These are phyloP conservation scores for Pseudorasbora parva DNA, from an alignment of 2,113 vertebrate species.

Conservation along the genomic window DNA sequence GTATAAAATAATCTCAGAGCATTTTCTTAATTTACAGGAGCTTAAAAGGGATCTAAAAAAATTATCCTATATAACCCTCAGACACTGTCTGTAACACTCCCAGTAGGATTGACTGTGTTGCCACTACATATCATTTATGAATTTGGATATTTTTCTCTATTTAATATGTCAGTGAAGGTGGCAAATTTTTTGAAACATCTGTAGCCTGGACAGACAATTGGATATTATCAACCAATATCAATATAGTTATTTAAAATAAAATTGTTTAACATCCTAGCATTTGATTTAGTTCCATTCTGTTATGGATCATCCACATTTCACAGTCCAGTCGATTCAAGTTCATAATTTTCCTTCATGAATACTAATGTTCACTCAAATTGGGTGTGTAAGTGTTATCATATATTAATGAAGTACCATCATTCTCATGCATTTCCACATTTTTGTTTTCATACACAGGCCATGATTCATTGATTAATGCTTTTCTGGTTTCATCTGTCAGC, in stretches of 20 bases:
- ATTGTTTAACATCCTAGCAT: background rate
- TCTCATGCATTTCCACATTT: slow-evolving; percentile 9
- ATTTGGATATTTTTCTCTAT: background rate
- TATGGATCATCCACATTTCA: too few species aligned
- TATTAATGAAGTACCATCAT: background rate
- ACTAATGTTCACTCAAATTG: too few species aligned
- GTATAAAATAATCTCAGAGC: background rate
- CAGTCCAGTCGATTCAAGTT: too few species aligned
- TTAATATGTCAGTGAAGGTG: background rate
- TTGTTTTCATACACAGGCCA: slow-evolving; percentile 1
- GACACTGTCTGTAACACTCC: slow-evolving; percentile 26
- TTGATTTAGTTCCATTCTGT: background rate
- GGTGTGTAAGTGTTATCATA: too few species aligned
- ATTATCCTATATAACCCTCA: slow-evolving; percentile 21
- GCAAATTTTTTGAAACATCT: background rate
- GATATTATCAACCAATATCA: background rate
- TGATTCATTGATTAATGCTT: slow-evolving; percentile 39
- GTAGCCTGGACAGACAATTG: background rate
- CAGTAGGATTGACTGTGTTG: slow-evolving; percentile 38
- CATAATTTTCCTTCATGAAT: too few species aligned
- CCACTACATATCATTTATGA: slow-evolving; percentile 13
- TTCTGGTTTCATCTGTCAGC: slow-evolving; percentile 52
- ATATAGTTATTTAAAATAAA: background rate
- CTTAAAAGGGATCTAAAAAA: slow-evolving; percentile 17
- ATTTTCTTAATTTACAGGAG: slow-evolving; percentile 8